phyloP scores from a whole-genome alignment of 2,113 vertebrate species.

The Archocentrus centrarchus region DNA sequence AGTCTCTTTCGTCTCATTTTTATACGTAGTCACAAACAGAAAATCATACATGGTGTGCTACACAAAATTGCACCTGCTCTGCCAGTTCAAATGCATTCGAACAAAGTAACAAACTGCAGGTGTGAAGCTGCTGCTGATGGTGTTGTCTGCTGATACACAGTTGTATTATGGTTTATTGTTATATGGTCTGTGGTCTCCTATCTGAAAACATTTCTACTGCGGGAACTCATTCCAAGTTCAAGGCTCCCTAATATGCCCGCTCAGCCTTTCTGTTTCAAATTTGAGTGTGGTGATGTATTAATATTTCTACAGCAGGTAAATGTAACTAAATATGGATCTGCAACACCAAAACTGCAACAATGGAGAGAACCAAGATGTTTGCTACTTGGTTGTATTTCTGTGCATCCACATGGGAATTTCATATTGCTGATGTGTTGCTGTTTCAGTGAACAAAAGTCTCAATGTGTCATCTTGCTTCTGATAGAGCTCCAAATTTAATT shows the following conservation, averaged over 20 bases:
- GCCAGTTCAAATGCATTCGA: neutral
- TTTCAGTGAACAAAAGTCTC: neutral
- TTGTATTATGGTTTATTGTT: neutral
- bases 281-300: neutral
- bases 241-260: rapidly evolving
- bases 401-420: neutral
- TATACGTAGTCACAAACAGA: conserved; percentile 8
- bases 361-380: neutral
- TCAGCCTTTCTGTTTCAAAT: neutral
- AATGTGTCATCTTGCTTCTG: neutral
- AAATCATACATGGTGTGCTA: neutral
- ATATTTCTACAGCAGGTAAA: neutral
- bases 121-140: neutral
- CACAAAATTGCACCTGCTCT: conserved; percentile 5
- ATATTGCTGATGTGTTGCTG: neutral
- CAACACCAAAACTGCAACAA: neutral
- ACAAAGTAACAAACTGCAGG: neutral
- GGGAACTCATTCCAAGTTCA: neutral
- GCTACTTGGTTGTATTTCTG: neutral
- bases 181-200: neutral
- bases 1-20: neutral
- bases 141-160: neutral
- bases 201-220: neutral
- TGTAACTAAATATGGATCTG: neutral
- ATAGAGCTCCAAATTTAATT: neutral